Evolutionary conservation across 2,797 vertebrate species (phyloP).

Genomic region (Sebastes itinus): DNA sequence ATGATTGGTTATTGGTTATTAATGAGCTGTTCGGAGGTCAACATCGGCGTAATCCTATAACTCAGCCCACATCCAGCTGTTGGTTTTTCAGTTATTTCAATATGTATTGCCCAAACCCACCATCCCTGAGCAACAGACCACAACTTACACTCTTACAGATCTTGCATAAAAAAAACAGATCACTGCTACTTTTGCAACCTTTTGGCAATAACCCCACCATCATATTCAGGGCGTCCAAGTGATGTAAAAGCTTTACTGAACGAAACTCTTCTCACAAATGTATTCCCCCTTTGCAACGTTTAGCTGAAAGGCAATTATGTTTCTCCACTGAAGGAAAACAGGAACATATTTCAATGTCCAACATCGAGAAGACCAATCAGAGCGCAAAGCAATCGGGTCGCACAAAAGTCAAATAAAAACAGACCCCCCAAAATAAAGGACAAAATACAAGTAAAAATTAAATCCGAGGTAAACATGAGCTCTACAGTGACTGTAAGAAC

Average conservation of each 20-base stretch:
- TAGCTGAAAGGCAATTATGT: constrained; percentile 21
- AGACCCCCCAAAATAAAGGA: constrained; percentile 8
- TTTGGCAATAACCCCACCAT: background rate
- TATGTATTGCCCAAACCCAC: background rate
- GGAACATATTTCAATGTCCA: background rate
- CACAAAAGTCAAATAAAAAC: constrained; percentile 11
- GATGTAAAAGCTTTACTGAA: constrained; percentile 9
- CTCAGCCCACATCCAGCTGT: background rate
- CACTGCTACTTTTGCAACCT: background rate
- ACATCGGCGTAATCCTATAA: background rate
- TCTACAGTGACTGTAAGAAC: constrained; percentile 19
- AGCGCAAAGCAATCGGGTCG: background rate
- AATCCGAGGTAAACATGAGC: constrained; percentile 38
- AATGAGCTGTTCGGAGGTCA: background rate
- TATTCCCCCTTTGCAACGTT: background rate
- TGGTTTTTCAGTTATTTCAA: constrained; percentile 3
- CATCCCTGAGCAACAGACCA: constrained; percentile 39
- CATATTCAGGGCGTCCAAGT: background rate
- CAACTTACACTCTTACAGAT: background rate
- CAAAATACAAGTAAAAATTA: constrained; percentile 29
- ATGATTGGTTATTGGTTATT: background rate
- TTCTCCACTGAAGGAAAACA: constrained; percentile 29
- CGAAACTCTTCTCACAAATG: background rate
- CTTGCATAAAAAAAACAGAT: constrained; percentile 19
- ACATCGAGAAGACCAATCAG: background rate